These are phyloP conservation scores for Kryptopterus vitreolus DNA, from an alignment of 2,797 vertebrate species.

Conservation along the genomic window DNA sequence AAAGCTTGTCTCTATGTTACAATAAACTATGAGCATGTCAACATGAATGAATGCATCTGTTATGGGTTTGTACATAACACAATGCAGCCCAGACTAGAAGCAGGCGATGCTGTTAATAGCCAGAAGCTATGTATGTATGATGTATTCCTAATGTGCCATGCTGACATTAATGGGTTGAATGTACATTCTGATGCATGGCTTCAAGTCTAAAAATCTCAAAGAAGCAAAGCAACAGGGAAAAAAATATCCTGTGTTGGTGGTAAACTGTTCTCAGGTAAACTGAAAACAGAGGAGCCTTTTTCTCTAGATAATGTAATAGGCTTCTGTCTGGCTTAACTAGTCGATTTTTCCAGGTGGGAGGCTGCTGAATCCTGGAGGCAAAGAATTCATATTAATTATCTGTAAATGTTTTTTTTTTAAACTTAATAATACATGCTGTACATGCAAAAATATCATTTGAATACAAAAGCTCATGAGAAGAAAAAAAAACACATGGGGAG, in stretches of 20 bases:
- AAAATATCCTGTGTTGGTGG: not conserved
- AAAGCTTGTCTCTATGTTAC: not conserved
- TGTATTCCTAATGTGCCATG: not conserved
- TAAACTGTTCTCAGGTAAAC: slow-evolving; percentile 14
- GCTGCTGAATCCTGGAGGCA: not conserved
- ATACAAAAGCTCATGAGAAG: not conserved
- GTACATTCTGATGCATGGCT: not conserved
- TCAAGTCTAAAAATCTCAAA: not conserved
- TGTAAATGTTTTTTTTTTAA: no score
- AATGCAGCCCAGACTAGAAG: not conserved
- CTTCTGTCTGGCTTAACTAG: slow-evolving; percentile 4
- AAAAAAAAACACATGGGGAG: not conserved
- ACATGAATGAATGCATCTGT: not conserved
- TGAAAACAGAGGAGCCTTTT: not conserved
- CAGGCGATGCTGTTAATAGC: not conserved
- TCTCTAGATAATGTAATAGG: slow-evolving; percentile 5
- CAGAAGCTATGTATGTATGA: not conserved
- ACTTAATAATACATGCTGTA: no score
- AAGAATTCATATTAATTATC: no score
- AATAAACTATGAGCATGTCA: not conserved
- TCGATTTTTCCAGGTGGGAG: not conserved
- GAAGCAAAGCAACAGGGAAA: not conserved
- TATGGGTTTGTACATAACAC: not conserved
- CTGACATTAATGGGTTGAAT: not conserved
- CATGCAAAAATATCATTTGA: no score